These are phyloP conservation scores for Dermochelys coriacea DNA, from an alignment of 2,797 vertebrate species.

Conservation along the genomic window DNA sequence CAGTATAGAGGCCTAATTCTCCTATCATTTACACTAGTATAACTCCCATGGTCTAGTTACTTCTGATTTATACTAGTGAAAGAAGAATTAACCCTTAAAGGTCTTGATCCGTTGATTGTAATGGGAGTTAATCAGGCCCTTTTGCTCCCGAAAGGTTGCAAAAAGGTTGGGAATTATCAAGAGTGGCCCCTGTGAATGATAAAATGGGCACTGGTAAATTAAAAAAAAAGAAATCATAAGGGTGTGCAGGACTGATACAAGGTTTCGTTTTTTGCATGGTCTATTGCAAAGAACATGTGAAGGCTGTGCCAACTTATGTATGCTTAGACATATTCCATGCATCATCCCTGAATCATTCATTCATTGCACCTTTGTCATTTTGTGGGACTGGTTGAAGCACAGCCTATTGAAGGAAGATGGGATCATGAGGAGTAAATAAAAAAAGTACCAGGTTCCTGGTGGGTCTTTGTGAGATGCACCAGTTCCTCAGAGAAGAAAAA, in stretches of 20 bases:
- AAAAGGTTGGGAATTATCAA: not conserved
- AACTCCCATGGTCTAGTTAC: not conserved
- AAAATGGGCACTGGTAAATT: accelerated
- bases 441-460: not conserved
- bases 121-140: not conserved
- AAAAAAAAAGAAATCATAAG: not conserved
- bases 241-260: not conserved
- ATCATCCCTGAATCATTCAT: not conserved
- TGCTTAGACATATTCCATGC: not conserved
- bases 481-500: not conserved
- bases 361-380: not conserved
- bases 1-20: not conserved
- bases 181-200: accelerated
- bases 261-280: not conserved
- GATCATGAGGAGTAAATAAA: not conserved
- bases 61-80: not conserved
- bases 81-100: not conserved
- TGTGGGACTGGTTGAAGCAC: not conserved
- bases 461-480: not conserved
- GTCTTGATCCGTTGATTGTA: not conserved
- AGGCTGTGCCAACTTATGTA: not conserved
- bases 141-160: not conserved
- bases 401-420: accelerated
- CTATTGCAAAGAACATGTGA: not conserved
- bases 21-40: not conserved